Conservation (phyloP, 1,140 invertebrate genomes). For the Platorchestia sp. region DNA sequence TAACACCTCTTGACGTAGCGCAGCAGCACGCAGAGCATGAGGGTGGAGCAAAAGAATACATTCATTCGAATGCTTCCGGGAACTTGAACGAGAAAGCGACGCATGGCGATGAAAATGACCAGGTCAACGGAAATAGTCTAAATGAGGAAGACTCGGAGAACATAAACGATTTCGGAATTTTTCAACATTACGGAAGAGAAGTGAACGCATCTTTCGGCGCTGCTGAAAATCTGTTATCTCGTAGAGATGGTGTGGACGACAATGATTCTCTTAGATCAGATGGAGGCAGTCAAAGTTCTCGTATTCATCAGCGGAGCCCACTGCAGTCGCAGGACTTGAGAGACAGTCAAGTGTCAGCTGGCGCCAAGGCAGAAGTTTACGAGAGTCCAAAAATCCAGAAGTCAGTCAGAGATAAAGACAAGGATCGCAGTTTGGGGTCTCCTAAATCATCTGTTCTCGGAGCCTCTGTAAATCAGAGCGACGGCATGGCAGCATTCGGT, state of each 20-base stretch:
- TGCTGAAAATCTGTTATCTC: background rate
- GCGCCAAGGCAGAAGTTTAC: background rate
- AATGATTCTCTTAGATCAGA: background rate
- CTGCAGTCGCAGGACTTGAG: background rate
- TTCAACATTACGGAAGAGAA: background rate
- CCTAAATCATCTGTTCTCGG: conserved; percentile 9
- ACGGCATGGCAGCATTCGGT: background rate
- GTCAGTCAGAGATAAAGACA: background rate
- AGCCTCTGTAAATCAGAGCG: conserved; percentile 4
- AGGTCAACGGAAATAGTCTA: background rate
- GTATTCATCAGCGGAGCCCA: background rate
- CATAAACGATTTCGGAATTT: background rate
- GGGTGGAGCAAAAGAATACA: background rate
- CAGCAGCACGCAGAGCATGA: background rate
- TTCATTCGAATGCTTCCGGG: background rate
- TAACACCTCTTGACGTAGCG: background rate
- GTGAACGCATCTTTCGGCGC: background rate
- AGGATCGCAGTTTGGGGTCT: background rate
- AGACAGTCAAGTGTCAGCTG: background rate
- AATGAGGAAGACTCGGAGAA: background rate
- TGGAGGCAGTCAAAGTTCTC: background rate
- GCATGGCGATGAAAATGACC: background rate
- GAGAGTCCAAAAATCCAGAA: background rate
- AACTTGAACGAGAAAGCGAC: background rate
- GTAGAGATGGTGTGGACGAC: background rate